Evolutionary conservation across 1,140 invertebrate species (phyloP), one percentile per base, ranked within the genome.

Genomic region (Cherax quadricarinatus): DNA sequence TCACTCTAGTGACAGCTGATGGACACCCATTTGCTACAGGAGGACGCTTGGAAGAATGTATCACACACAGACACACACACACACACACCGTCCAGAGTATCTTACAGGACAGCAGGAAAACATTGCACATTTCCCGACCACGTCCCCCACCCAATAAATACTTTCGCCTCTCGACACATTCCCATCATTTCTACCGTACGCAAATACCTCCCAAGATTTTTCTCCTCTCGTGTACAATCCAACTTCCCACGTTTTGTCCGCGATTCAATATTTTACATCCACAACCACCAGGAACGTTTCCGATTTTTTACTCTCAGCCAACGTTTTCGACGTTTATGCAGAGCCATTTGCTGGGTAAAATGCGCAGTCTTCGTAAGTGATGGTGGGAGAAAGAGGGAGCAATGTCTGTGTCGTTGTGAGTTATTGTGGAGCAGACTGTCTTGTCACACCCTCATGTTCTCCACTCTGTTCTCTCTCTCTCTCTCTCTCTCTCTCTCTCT

Each of bases 401-500:
- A 75, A 30, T 75, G 70, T 75, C 70, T 75, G n/a, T 75, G 70
- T 75, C 70, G 24, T 30, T 14, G 62, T 70, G 62, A 70, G 62
- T 70, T 70, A 70, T 18, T 3, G 4, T 6, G 24, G 9, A 9
- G 70, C 5, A 70, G 12, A 75, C n/a, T 30, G n/a, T 2, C n/a
- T 14, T 21, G 70, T 75, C 41, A 41, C 21, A 49, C 60, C 62
- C 85, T 87, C 73, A 70, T 66, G 14, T 1, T 53, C 86, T 24
- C 86, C 73, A 18, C 86, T 87, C 86, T 41, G 16, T 79, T 60
- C 16, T 57, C 75, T 80, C 73, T 53, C 48, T 57, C 57, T 78
- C 41, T 86, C 12, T 21, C 53, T 87, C 66, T 78, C 62, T 75
- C 66, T 87, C 66, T 78, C 85, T 70, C 84, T 86, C 60, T 70